phyloP scores from a whole-genome alignment of 2,797 vertebrate species.

The Tauraco hartlaubi region DNA sequence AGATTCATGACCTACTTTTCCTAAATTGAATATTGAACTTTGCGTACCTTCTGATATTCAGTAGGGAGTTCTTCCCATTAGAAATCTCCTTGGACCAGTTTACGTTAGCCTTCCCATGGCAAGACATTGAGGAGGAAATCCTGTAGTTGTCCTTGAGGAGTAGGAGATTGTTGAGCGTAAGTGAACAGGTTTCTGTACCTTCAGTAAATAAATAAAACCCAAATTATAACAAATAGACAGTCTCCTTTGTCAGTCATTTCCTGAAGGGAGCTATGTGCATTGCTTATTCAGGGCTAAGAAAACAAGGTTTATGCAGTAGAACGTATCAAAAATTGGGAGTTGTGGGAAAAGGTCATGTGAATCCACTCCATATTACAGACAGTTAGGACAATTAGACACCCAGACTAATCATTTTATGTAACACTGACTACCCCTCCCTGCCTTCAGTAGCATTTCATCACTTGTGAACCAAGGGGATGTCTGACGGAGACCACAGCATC shows the following conservation, averaged over 20 bases:
- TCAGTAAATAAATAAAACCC: conserved; percentile 8
- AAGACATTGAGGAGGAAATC: background rate
- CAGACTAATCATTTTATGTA: background rate
- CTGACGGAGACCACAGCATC: background rate
- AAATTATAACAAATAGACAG: background rate
- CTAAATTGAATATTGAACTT: background rate
- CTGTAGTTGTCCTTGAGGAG: background rate
- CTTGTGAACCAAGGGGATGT: background rate
- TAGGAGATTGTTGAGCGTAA: background rate
- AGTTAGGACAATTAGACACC: background rate
- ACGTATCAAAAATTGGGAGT: background rate
- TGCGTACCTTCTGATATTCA: background rate
- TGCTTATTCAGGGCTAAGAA: background rate
- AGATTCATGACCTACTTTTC: background rate
- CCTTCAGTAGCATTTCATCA: background rate
- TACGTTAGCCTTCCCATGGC: background rate
- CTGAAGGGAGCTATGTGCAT: background rate
- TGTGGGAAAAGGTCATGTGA: background rate
- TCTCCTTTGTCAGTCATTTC: background rate
- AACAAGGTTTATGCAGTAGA: background rate
- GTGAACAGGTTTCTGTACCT: background rate
- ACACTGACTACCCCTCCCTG: background rate
- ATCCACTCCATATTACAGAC: background rate
- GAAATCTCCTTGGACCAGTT: background rate
- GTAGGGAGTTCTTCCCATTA: background rate